Base-by-base conservation (phyloP, 2,888 invertebrate species). In the Brachynemurus nebulosus region DNA sequence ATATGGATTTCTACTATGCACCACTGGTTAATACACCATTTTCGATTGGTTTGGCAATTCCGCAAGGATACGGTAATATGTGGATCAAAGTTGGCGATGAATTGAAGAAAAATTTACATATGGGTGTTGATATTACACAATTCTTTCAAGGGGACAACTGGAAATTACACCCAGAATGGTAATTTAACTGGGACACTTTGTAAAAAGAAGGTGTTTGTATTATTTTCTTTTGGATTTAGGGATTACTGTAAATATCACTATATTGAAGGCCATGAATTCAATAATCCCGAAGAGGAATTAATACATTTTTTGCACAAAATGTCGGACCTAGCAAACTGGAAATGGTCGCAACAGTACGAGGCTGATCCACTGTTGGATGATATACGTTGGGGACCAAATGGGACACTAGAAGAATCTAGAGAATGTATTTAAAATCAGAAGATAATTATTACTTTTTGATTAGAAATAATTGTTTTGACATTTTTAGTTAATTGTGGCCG, bases 191-290 rank as follows among this genome's bases (percentile, higher is more conserved):
- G 23, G 9, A 23, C 23, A 7, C 23, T 23, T n/a, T n/a, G n/a
- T n/a, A n/a, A n/a, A n/a, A n/a, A n/a, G n/a, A n/a, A 23, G 23
- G 7, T 7, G 9, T 23, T 23, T 6, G 9, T 7, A 7, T 7
- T 23, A 23, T 23, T 23, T 23, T 23, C 23, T 23, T 6, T 6
- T 23, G 23, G 23, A 23, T 23, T 7, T 7, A 23, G 84, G 85
- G 81, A 86, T 0, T 90, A 89, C 60, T 90, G 90, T 60, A 84
- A 84, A 56, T 89, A 85, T 58, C 86, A 86, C 59, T 86, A 88
- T 57, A 65, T 83, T 42, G 82, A 84, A 59, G 81, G 80, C 0
- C 83, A 84, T 54, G 79, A 80, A 55, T 83, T 80, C 47, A 65
- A 70, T 7, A 74, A 72, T n/a, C 72, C 82, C 0, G 88, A 90